Base-by-base conservation (phyloP, 2,113 vertebrate species). In the Apteryx mantelli region DNA sequence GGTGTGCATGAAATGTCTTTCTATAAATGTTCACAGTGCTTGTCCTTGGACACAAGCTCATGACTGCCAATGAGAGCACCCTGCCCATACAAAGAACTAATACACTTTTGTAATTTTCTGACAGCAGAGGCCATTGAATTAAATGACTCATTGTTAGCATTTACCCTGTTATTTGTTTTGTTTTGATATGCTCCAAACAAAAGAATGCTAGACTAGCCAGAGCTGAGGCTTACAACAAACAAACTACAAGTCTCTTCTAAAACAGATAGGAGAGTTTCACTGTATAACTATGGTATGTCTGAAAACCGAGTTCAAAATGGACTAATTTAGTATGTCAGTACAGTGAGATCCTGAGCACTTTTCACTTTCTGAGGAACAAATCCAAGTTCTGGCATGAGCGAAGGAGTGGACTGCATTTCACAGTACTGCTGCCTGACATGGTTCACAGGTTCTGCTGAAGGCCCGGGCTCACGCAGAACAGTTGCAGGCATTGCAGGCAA, bases 31-130 rank as follows among this genome's bases (percentile, higher is more conserved):
- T 93, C 87, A 64, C 55, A 71, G 82, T 87, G 26, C 50, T 95
- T 89, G 68, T 91, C 82, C 82, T 95, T 90, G 68, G 89, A 96
- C 66, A 94, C 68, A 58, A 68, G 71, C 40, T 94, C 82, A 65
- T 22, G 40, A 82, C 66, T 92, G 91, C 79, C 70, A 91, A 80
- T 22, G 75, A 82, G 93, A 88, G 78, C 38, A 82, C 61, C 36
- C 81, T 70, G 75, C 48, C 78, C 66, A 48, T 2, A 8, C 61
- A 70, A 91, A 88, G 68, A 82, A 68, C 40, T 70, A 78, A 81
- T 60, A 58, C 8, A 77, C 11, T 93, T 82, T 1, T 30, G 19
- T 13, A 75, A 70, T 94, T 86, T 88, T 90, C 79, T 91, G 79
- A 55, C 84, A 95, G 69, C 46, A 61, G 42, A 88, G 48, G 42